phyloP scores from a whole-genome alignment of 1,140 invertebrate genomes.

The Polypedilum vanderplanki region DNA sequence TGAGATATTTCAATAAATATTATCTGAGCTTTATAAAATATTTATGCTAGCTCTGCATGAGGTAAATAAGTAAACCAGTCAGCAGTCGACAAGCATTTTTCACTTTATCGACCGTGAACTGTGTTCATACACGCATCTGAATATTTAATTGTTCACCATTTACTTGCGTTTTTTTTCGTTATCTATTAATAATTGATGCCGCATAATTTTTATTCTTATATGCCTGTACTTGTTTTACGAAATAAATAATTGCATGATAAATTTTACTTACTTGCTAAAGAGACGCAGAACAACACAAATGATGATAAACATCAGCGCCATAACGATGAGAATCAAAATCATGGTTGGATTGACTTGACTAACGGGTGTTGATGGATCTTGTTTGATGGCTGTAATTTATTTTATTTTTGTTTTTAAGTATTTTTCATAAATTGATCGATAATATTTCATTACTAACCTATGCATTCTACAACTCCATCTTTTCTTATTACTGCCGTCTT shows the following conservation, averaged over 20 bases:
- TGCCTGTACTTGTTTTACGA: too few relatives aligned
- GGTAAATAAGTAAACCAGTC: neutral
- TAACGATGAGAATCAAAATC: slow-evolving; percentile 81
- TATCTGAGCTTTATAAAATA: neutral
- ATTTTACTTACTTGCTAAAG: slow-evolving; percentile 76
- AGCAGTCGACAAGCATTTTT: neutral
- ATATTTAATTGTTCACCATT: neutral
- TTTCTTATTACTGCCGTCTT: slow-evolving; percentile 57
- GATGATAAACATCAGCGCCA: slow-evolving; percentile 90
- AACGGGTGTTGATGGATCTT: slow-evolving; percentile 46
- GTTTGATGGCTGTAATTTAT: slow-evolving; percentile 30
- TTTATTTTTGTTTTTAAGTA: neutral
- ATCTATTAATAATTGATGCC: slow-evolving; percentile 23
- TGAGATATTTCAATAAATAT: neutral
- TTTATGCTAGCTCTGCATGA: neutral
- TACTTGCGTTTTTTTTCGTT: neutral
- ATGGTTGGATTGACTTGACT: slow-evolving; percentile 74
- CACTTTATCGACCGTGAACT: neutral
- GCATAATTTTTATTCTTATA: neutral
- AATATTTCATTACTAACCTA: slow-evolving; percentile 46
- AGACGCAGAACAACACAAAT: slow-evolving; percentile 86
- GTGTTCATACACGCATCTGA: slow-evolving; percentile 7
- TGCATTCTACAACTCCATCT: slow-evolving; percentile 61
- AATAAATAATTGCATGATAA: neutral
- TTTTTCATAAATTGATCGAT: slow-evolving; percentile 13